Base-by-base conservation (phyloP, 2,113 vertebrate genomes). In the Hiodon tergisus region DNA sequence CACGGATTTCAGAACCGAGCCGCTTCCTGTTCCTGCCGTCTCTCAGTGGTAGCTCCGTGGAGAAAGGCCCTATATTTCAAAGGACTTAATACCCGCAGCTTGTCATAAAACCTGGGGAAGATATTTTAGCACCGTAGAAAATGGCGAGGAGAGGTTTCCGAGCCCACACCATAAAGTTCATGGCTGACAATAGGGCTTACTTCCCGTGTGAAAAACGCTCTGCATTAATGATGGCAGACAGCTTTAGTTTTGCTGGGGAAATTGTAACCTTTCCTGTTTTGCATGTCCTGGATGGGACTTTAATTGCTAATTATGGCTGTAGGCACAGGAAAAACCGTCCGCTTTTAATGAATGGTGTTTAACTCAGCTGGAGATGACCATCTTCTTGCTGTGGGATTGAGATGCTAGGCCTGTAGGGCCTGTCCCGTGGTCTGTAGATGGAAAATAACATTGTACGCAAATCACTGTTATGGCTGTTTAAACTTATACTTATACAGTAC, bases 301-400 rank as follows among this genome's bases (percentile, higher is more conserved):
- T 76, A 80, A 51, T 77, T 73, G 58, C 61, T 81, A 79, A 82
- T 84, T 75, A 78, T 78, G 72, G 57, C 79, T 72, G 73, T 53
- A 68, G 72, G 75, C 74, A 58, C 50, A 72, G 55, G 61, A 60
- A 60, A 77, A 59, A 72, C 76, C 74, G 78, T 51, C 31, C 72
- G 57, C 58, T 10, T 60, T 47, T 75, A 78, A 69, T 76, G 77
- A 76, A 81, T 81, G 74, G 79, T 65, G 73, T 67, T 78, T 81
- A 63, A 60, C 74, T 58, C 48, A 51, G 76, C 59, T 70, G 55
- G 67, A 31, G 46, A 53, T 51, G 7, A 3, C 4, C 54, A n/a
- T 14, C n/a, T 46, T 74, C 47, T 75, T 60, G 61, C 69, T 63
- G 77, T 71, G 65, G 62, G 14, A 5, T 51, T 65, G 60, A 63